A percentile compares a stretch with the other conserved stretches of the same genome.
Evolutionary conservation across 2,888 invertebrate species (phyloP).

Genomic region (Eucera pruinosa): DNA sequence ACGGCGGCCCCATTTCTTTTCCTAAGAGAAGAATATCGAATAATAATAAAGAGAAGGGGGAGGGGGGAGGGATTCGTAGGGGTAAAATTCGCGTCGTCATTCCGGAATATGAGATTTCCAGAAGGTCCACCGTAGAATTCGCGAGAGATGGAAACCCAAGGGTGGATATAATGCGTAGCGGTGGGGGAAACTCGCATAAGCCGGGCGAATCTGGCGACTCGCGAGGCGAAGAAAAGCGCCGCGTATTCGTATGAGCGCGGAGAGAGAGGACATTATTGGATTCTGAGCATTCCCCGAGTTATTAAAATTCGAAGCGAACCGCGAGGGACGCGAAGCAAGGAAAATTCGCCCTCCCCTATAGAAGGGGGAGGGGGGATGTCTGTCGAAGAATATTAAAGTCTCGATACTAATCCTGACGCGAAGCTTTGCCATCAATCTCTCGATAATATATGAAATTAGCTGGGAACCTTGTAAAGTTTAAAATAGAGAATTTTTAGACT

Average conservation of each 20-base stretch:
- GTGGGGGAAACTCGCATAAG: conserved; percentile 51
- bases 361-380: conserved; percentile 70
- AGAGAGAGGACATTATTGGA: conserved; percentile 82
- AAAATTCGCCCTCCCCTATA: conserved; percentile 45
- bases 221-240: conserved; percentile 44
- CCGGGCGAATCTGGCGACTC: conserved; percentile 42
- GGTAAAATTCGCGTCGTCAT: conserved; percentile 80
- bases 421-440: no score
- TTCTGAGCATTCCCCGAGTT: conserved; percentile 83
- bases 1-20: conserved; percentile 41
- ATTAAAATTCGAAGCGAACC: conserved; percentile 83
- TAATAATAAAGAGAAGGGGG: background rate
- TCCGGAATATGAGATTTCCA: conserved; percentile 81
- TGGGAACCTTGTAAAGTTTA: no score
- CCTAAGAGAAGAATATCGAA: conserved; percentile 59
- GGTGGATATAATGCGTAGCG: conserved; percentile 66
- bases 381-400: conserved; percentile 81
- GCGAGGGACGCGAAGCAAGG: conserved; percentile 49
- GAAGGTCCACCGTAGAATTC: conserved; percentile 38
- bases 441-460: no score
- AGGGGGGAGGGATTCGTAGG: no score
- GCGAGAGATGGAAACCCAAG: conserved; percentile 70
- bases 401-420: conserved; percentile 55
- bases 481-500: no score
- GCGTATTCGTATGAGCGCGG: conserved; percentile 57